These are phyloP conservation scores for Ifrita kowaldi DNA, from an alignment of 2,113 vertebrate genomes.

Conservation along the genomic window DNA sequence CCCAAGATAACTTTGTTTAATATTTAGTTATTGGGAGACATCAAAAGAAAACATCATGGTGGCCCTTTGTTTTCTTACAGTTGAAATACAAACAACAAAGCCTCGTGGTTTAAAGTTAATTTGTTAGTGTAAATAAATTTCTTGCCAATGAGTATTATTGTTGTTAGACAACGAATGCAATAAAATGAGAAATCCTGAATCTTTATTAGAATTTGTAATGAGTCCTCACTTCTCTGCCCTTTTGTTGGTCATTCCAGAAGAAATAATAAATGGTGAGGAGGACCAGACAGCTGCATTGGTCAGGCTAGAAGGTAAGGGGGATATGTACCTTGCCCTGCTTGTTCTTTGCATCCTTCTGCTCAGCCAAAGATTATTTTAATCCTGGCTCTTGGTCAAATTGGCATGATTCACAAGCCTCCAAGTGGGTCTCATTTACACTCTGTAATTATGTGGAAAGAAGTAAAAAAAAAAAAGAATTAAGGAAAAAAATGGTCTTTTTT, in stretches of 20 bases:
- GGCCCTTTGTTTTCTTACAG: conserved; percentile 70
- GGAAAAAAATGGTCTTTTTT: background rate
- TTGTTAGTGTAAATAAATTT: conserved; percentile 83
- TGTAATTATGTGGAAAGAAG: background rate
- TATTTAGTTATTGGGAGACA: conserved; percentile 61
- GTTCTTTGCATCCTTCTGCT: background rate
- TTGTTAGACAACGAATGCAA: conserved; percentile 86
- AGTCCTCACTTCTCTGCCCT: conserved; percentile 12
- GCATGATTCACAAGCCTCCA: background rate
- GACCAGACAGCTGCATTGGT: background rate
- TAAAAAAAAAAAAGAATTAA: background rate
- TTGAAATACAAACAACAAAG: conserved; percentile 54
- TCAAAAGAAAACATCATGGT: conserved; percentile 51
- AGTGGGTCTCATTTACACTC: background rate
- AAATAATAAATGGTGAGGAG: background rate
- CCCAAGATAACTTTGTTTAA: conserved; percentile 44
- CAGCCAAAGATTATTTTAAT: background rate
- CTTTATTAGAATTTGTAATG: conserved; percentile 15
- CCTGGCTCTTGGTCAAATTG: background rate
- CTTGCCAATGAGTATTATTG: conserved; percentile 81
- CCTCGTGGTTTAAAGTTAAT: conserved; percentile 72
- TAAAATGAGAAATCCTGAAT: conserved; percentile 73
- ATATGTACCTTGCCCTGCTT: background rate
- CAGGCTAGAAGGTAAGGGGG: background rate
- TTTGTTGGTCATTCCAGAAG: background rate